These are phyloP conservation scores for Hybognathus amarus DNA, from an alignment of 2,797 vertebrate genomes.

Conservation along the genomic window DNA sequence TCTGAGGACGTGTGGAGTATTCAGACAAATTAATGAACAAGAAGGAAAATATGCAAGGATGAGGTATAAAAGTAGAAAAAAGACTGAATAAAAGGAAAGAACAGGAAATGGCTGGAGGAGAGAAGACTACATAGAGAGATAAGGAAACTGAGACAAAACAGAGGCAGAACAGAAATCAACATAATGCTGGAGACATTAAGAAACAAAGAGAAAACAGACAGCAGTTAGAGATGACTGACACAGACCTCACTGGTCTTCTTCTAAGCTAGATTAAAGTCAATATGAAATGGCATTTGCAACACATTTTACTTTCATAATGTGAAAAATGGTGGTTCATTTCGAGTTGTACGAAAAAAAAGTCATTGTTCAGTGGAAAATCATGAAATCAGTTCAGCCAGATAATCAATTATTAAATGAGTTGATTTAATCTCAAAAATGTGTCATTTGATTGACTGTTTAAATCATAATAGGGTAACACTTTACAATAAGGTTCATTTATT, in stretches of 20 bases:
- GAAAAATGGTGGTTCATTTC: neutral
- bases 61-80: neutral
- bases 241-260: slow-evolving; percentile 56
- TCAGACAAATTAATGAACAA: slow-evolving; percentile 48
- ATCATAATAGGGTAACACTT: too few relatives aligned
- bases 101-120: slow-evolving; percentile 4
- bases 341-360: too few relatives aligned
- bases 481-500: too few relatives aligned
- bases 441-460: too few relatives aligned
- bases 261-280: neutral
- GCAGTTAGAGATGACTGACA: slow-evolving; percentile 71
- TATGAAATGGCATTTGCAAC: neutral
- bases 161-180: slow-evolving; percentile 93
- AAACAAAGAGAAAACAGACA: slow-evolving; percentile 64
- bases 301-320: neutral
- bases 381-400: neutral
- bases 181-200: slow-evolving; percentile 80
- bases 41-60: slow-evolving; percentile 44
- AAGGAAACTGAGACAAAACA: slow-evolving; percentile 90
- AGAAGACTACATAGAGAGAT: slow-evolving; percentile 85
- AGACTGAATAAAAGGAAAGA: slow-evolving; percentile 17
- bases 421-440: too few relatives aligned
- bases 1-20: slow-evolving; percentile 65
- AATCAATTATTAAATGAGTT: neutral
- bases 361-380: neutral